Conservation (phyloP, 2,797 vertebrate species). For the Anguilla pacifica region DNA sequence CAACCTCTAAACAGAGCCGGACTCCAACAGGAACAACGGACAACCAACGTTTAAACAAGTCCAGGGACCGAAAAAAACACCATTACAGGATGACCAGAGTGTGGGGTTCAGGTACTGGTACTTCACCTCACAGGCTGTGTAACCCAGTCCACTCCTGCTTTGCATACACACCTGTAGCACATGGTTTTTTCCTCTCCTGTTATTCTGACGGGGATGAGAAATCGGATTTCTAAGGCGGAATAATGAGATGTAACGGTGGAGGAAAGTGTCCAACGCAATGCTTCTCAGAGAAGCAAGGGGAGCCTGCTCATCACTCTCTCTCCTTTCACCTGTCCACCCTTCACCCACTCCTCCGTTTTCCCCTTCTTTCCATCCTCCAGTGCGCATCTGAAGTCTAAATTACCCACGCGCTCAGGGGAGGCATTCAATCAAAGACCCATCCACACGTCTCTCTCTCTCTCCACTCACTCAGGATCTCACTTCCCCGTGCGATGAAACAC, state of each 20-base stretch:
- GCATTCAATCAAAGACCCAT: background rate
- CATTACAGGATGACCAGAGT: too few species aligned
- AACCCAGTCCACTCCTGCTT: background rate
- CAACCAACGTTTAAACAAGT: too few species aligned
- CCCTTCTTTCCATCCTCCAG: background rate
- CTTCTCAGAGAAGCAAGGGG: background rate
- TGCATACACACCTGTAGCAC: background rate
- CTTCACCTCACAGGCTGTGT: background rate
- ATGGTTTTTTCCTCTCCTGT: background rate
- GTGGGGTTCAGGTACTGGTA: too few species aligned
- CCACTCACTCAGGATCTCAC: background rate
- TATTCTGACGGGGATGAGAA: background rate
- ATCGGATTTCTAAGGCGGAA: background rate
- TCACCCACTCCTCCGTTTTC: background rate
- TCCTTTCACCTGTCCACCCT: background rate
- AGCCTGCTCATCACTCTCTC: background rate
- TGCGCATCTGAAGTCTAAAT: background rate
- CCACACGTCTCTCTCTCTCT: background rate
- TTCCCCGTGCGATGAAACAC: background rate
- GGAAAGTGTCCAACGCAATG: background rate
- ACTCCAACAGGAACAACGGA: too few species aligned
- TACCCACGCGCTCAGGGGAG: background rate
- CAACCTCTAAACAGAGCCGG: too few species aligned
- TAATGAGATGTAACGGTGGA: background rate
- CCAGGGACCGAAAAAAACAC: too few species aligned